Percentiles rank a stretch among this genome's conserved stretches.
phyloP scores from a whole-genome alignment of 2,797 vertebrate species.

The Acomys russatus region DNA sequence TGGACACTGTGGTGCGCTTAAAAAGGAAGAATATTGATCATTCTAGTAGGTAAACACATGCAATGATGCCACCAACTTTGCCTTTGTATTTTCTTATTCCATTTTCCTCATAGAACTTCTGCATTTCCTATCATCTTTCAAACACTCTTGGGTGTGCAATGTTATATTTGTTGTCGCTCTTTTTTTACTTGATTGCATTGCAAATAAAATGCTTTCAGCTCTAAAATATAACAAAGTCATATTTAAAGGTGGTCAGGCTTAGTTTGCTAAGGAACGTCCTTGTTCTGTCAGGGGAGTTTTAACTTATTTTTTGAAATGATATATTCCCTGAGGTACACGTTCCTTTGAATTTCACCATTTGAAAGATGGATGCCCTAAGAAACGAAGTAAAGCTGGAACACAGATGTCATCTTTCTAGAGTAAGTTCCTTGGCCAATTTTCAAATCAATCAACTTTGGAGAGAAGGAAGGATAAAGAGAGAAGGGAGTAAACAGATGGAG shows the following conservation, averaged over 20 bases:
- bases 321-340: neutral
- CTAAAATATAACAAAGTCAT: neutral
- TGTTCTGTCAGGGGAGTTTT: neutral
- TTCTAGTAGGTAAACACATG: neutral
- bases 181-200: neutral
- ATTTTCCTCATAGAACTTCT: neutral
- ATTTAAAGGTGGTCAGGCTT: neutral
- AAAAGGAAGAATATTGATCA: neutral
- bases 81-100: constrained; percentile 16
- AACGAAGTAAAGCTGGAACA: neutral
- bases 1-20: neutral
- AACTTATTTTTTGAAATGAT: constrained; percentile 2
- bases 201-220: neutral
- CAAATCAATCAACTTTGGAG: neutral
- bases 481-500: neutral
- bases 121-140: neutral
- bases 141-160: neutral
- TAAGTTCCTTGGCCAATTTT: constrained; percentile 16
- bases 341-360: constrained; percentile 56
- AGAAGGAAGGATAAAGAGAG: neutral
- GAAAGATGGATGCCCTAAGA: constrained; percentile 55
- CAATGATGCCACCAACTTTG: neutral
- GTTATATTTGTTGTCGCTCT: neutral
- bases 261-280: neutral
- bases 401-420: neutral